Base-by-base conservation (phyloP, 2,113 vertebrate species). In the Notothenia rossii region DNA sequence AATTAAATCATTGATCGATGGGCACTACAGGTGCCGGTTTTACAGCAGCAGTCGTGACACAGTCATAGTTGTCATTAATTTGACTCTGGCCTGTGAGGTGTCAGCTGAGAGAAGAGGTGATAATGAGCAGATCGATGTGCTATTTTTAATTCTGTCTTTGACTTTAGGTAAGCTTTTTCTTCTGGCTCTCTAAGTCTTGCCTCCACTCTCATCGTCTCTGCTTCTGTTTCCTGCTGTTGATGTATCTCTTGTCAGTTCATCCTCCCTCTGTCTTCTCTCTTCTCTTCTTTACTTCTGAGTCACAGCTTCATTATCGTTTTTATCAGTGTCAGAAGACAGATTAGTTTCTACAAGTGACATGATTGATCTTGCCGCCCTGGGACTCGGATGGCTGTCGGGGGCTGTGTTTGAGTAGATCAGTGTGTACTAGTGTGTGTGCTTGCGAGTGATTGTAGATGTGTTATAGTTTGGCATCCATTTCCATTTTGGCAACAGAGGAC, bases 1-100 rank as follows among this genome's bases (percentile, higher is more conserved):
- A 84, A 84, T 89, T 85, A 72, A 78, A 82, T 70, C 75, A 70
- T 46, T 81, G 81, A 89, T 89, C 55, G 49, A 86, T 83, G 22
- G 62, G 81, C 68, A 68, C 46, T 82, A 68, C 64, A 61, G 67
- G 62, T 72, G 80, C 61, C 62, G 46, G 40, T 71, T 50, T 60
- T 45, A 70, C 65, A 82, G 68, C 66, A 70, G 6, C 4, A 6
- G 29, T 20, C 46, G 50, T 48, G 7, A 58, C 25, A 2, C 60
- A 62, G 69, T 18, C 53, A 10, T 22, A 45, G 63, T 49, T 67
- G 75, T 75, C 67, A 29, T 11, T 25, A 12, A n/a, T 46, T 72
- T 33, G 60, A 20, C 33, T 86, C 33, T 72, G 25, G 12, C n/a
- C 49, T 53, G 40, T 69, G 15, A 59, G 33, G 73, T 0, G 8